phyloP scores from a whole-genome alignment of 2,113 vertebrate species.

The Thermophis baileyi region DNA sequence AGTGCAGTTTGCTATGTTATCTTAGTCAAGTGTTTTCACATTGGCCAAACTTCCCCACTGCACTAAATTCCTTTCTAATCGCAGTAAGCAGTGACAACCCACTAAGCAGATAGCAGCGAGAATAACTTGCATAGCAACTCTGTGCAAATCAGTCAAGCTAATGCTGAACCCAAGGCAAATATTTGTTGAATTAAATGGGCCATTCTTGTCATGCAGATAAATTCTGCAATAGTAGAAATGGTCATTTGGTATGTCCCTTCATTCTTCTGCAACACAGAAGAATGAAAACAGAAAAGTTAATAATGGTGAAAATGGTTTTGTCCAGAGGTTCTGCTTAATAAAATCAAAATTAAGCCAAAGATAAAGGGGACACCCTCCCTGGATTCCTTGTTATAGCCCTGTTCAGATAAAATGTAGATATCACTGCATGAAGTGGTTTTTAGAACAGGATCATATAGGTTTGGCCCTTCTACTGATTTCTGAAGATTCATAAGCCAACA shows the following conservation, averaged over 20 bases:
- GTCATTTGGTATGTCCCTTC: neutral
- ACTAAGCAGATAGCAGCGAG: neutral
- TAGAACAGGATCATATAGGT: no score
- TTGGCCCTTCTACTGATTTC: neutral
- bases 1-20: fast-evolving
- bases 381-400: neutral
- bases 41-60: fast-evolving
- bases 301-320: neutral
- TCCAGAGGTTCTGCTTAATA: neutral
- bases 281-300: neutral
- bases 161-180: neutral
- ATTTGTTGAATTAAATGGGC: neutral
- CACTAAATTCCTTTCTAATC: neutral
- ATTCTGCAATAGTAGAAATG: fast-evolving
- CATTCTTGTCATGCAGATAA: fast-evolving
- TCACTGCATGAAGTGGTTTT: neutral
- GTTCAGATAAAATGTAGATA: neutral
- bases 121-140: neutral
- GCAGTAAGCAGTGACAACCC: neutral
- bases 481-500: neutral
- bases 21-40: neutral
- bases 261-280: fast-evolving
- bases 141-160: neutral
- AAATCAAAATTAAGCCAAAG: neutral
- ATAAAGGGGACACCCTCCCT: neutral